Percentiles rank a stretch among this genome's conserved stretches.
Conservation (phyloP, 2,888 invertebrate species). For the Pseudanteris insignis region DNA sequence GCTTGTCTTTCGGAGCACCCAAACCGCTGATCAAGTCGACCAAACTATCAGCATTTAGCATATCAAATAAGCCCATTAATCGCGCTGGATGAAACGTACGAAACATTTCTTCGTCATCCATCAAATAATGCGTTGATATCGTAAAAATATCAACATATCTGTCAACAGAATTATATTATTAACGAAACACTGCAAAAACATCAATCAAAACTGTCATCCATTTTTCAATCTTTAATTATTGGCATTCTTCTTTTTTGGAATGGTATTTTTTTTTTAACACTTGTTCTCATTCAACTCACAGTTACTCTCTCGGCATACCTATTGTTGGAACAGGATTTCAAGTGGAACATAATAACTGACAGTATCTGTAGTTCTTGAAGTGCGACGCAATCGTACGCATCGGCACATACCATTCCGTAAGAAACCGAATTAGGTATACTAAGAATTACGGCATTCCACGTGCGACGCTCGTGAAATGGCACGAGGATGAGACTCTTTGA, state of each 20-base stretch:
- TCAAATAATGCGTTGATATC: conserved; percentile 75
- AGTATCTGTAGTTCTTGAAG: conserved; percentile 29
- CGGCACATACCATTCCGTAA: conserved; percentile 40
- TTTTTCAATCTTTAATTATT: conserved; percentile 3
- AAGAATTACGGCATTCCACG: conserved; percentile 47
- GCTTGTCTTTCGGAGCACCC: conserved; percentile 76
- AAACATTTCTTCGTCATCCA: conserved; percentile 71
- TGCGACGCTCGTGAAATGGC: too few species aligned
- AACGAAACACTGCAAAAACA: too few species aligned
- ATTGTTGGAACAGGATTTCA: conserved; percentile 36
- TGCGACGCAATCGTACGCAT: conserved; percentile 36
- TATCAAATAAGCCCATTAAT: conserved; percentile 79
- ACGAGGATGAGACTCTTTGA: conserved; percentile 50
- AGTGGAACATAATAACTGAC: conserved; percentile 40
- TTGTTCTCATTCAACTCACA: conserved; percentile 16
- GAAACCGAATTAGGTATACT: conserved; percentile 48
- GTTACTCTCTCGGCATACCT: conserved; percentile 31
- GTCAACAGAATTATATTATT: conserved; percentile 12
- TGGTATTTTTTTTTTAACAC: conserved; percentile 16
- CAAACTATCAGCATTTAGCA: conserved; percentile 81
- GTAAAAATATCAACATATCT: conserved; percentile 75
- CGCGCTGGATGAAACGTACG: conserved; percentile 78
- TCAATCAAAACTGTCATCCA: background rate
- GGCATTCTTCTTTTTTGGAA: conserved; percentile 13
- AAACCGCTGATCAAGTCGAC: conserved; percentile 78